A percentile compares a stretch with the other conserved stretches of the same genome.
phyloP scores from a whole-genome alignment of 2,113 vertebrate species.

The Riparia riparia region DNA sequence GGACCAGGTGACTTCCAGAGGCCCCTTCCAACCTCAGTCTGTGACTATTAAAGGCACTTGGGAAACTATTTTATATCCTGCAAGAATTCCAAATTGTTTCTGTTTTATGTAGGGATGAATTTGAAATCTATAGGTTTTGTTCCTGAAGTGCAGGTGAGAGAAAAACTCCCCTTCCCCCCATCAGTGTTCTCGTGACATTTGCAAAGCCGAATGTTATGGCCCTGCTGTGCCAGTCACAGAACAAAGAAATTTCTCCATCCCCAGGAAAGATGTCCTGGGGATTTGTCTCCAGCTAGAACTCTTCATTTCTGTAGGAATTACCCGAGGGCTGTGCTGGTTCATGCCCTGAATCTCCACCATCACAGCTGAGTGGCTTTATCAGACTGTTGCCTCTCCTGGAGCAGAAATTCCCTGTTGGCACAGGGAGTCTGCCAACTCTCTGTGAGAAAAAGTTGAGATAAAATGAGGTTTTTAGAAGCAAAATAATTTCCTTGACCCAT shows the following conservation, averaged over 20 bases:
- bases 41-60: background rate
- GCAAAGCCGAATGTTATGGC: background rate
- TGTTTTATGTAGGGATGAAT: background rate
- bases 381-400: background rate
- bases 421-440: no score
- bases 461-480: background rate
- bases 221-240: background rate
- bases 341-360: background rate
- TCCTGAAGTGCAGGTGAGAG: background rate
- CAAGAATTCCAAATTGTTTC: background rate
- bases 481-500: background rate
- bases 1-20: background rate
- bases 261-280: background rate
- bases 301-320: background rate
- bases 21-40: background rate
- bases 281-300: background rate
- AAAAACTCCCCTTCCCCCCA: background rate
- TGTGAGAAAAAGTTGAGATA: background rate
- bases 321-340: background rate
- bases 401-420: background rate
- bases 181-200: background rate
- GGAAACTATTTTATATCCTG: background rate
- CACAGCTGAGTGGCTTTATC: background rate
- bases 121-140: background rate
- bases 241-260: background rate